These are phyloP conservation scores for Drosophila bocki DNA, from an alignment of 1,140 invertebrate genomes.

Conservation along the genomic window DNA sequence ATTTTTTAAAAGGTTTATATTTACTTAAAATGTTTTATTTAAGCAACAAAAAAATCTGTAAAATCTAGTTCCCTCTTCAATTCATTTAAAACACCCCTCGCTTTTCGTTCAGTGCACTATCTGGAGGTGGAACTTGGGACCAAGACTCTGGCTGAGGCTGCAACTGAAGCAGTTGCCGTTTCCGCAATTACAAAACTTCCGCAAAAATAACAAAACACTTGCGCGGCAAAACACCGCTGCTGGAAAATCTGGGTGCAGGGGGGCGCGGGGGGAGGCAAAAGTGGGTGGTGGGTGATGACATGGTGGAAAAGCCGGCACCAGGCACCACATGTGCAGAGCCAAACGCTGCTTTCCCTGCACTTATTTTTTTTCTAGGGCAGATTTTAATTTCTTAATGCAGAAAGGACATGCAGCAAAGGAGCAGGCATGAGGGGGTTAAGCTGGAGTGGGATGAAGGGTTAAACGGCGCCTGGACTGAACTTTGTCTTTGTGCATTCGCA, in stretches of 20 bases:
- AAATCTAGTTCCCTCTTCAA: not conserved
- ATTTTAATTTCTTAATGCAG: conserved; percentile 83
- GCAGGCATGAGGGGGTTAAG: not conserved
- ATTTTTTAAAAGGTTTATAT: too few species aligned
- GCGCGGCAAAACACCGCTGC: conserved; percentile 30
- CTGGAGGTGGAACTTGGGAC: conserved; percentile 28
- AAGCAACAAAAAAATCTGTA: not conserved
- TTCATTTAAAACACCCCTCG: accelerated
- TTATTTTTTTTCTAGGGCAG: conserved; percentile 67
- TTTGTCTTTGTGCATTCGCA: conserved; percentile 60
- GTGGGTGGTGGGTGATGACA: not conserved
- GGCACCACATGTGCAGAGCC: conserved; percentile 59
- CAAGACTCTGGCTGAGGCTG: conserved; percentile 16
- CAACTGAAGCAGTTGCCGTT: conserved; percentile 73
- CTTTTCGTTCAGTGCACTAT: conserved; percentile 21
- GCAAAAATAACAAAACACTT: conserved; percentile 81
- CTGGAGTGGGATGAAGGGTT: conserved; percentile 1
- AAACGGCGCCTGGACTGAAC: conserved; percentile 35
- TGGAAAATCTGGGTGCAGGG: not conserved
- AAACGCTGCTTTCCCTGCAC: conserved; percentile 45
- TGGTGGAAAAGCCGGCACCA: conserved; percentile 1
- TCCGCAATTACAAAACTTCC: conserved; percentile 81
- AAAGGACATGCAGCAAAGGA: conserved; percentile 56
- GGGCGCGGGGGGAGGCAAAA: not conserved
- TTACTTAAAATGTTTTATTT: not conserved